Evolutionary conservation across 2,797 vertebrate genomes (phyloP).

Genomic region (Borostomias antarcticus): DNA sequence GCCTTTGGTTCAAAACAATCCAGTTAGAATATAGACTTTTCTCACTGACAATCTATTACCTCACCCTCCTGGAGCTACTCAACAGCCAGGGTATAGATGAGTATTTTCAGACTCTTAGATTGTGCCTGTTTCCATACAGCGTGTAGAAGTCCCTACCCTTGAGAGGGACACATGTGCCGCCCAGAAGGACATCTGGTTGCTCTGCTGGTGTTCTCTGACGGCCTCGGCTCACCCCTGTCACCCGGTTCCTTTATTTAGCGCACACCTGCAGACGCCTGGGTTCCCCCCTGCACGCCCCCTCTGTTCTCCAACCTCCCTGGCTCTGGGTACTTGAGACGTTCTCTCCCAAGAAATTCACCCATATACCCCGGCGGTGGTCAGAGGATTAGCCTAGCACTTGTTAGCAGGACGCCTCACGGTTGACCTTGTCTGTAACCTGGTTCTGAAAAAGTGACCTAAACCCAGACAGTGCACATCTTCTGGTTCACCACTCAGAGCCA

Average conservation of each 20-base stretch:
- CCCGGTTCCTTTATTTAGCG: background rate
- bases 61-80: background rate
- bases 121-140: background rate
- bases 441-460: constrained; percentile 24
- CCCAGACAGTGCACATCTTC: background rate
- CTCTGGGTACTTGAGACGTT: background rate
- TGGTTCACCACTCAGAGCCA: background rate
- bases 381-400: background rate
- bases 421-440: constrained; percentile 22
- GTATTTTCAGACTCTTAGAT: background rate
- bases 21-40: background rate
- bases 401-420: background rate
- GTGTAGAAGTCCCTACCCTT: background rate
- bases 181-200: background rate
- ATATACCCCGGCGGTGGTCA: background rate
- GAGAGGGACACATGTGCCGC: background rate
- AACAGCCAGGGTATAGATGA: background rate
- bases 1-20: background rate
- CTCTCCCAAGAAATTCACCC: background rate
- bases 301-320: background rate
- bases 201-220: background rate
- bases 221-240: background rate
- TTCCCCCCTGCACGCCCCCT: background rate
- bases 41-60: background rate
- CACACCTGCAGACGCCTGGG: background rate